Base-by-base conservation (phyloP, 2,888 invertebrate species). In the Sipunculus nudus region DNA sequence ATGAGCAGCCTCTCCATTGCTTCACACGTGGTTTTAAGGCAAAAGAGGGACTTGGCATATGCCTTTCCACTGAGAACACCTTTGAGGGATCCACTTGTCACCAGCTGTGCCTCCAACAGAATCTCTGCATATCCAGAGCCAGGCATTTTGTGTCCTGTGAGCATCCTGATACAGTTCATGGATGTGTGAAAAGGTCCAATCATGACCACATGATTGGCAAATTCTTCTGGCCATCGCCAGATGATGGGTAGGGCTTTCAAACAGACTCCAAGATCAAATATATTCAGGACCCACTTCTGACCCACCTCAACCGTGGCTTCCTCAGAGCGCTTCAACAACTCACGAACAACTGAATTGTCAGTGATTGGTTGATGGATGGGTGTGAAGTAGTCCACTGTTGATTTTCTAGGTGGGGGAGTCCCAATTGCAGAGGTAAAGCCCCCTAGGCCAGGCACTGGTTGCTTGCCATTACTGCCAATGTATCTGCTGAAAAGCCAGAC, bases 331-430 rank as follows among this genome's bases (percentile, higher is more conserved):
- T 45, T 56, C 26, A 59, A 32, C 21, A 59, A 47, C 49, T 59
- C 59, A 21, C 25, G 31, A 46, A 59, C 55, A 29, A 32, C 38
- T 5, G 41, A 16, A 23, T 59, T 23, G 29, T 59, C 54, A 8
- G 59, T 59, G 16, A 59, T 58, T 45, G 59, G 59, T 28, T 60
- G 35, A 39, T 60, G 39, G 56, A 60, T 60, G 10, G 60, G 60
- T 21, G 56, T 59, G 35, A 38, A 60, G 26, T 60, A 60, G 29
- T 60, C 60, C 16, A 60, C 25, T 5, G 57, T 59, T 41, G 55
- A 59, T 46, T 59, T 59, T 45, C 54, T 56, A n/a, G 25, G 10
- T 8, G 59, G 53, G 8, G 4, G 10, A 5, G 21, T 32, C 13
- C 59, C 53, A 23, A 54, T 59, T 6, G 55, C 59, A 21, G 52